Base-by-base conservation (phyloP, 2,888 invertebrate species). In the Autographa gamma region DNA sequence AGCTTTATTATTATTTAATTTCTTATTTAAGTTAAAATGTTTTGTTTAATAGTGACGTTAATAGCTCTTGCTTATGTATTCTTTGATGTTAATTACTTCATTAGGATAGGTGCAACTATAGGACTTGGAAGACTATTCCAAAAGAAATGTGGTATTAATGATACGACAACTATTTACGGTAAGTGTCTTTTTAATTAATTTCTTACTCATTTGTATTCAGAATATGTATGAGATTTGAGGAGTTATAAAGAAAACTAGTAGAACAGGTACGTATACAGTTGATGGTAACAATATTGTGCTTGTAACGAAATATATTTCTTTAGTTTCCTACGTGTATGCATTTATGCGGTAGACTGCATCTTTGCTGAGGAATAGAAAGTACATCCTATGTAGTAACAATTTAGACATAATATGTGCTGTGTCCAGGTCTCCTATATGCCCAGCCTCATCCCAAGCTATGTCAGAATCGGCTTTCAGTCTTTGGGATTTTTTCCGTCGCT, bases 1-100 rank as follows among this genome's bases (percentile, higher is more conserved):
- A 34, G 41, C 11, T 25, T 54, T 66, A 6, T 4, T n/a, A 48
- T 25, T 25, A 25, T 52, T 34, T 9, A 41, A 31, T 19, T 11
- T 68, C 16, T 63, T 64, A 32, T 41, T 62, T 63, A 59, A 63
- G 59, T 66, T 65, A 66, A 76, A 82, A 95, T 95, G 95, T 93
- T 89, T 80, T 93, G 93, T 83, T 80, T 93, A 59, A 80, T 94
- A 76, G 89, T 88, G 56, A 86, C 91, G 1, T 79, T 94, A 38
- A 84, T 96, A 68, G 93, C 96, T 13, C 87, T 97, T 43, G 91
- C 97, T 43, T 98, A 98, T 86, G 91, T 97, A 19, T 96, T 97
- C 69, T 97, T 97, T 95, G 98, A 98, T 91, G 97, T 98, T 2
- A 97, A 98, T 88, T 98, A 98, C 84, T 98, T 98, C 85, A 87